Conservation (phyloP, 2,797 vertebrate genomes). For the Mycteria americana region DNA sequence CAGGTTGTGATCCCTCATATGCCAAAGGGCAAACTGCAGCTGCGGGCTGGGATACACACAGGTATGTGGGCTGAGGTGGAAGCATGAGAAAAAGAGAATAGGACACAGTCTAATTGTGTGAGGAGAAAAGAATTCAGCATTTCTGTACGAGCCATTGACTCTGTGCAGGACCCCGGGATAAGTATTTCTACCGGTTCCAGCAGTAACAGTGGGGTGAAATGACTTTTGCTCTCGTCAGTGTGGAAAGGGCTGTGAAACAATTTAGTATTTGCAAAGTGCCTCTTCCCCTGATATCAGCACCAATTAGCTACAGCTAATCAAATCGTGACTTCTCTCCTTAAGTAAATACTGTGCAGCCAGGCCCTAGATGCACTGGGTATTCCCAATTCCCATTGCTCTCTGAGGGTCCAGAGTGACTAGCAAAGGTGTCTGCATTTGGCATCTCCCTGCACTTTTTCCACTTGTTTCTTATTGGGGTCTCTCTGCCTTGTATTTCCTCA, state of each 20-base stretch:
- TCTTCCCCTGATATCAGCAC: neutral
- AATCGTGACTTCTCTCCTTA: neutral
- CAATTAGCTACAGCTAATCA: neutral
- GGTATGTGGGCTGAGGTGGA: slow-evolving; percentile 45
- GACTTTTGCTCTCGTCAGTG: neutral
- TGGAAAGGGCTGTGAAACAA: neutral
- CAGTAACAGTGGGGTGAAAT: neutral
- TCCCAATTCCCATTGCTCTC: neutral
- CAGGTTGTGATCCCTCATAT: slow-evolving; percentile 87
- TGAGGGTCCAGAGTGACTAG: neutral
- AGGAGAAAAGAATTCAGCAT: neutral
- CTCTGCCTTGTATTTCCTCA: slow-evolving; percentile 1
- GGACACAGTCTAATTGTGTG: fast-evolving
- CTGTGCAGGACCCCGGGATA: too few relatives aligned
- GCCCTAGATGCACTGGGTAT: neutral
- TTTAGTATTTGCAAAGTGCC: neutral
- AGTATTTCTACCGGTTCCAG: neutral
- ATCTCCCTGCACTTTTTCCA: neutral
- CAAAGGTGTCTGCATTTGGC: neutral
- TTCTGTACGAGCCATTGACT: fast-evolving
- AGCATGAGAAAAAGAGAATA: neutral
- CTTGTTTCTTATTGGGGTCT: neutral
- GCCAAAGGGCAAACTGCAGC: slow-evolving; percentile 81
- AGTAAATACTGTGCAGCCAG: neutral
- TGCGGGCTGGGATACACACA: slow-evolving; percentile 87